Percentiles rank a stretch among this genome's conserved stretches.
phyloP scores from a whole-genome alignment of 2,888 invertebrate species.

The Scelioninae gen. 2 region DNA sequence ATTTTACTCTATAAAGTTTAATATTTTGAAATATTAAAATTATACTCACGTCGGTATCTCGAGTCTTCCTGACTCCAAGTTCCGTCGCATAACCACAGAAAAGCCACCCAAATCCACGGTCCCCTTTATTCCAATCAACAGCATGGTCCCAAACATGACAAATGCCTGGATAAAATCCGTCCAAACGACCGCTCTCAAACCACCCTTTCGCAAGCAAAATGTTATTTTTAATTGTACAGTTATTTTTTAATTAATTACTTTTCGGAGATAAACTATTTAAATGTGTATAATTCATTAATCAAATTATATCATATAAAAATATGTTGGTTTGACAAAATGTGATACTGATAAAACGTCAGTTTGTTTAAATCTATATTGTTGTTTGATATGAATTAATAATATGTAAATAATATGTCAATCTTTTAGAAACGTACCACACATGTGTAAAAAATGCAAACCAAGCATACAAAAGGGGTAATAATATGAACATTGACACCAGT shows the following conservation, averaged over 20 bases:
- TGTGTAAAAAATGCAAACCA: constrained; percentile 91
- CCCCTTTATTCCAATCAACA: constrained; percentile 84
- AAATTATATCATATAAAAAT: neutral
- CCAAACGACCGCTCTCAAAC: constrained; percentile 88
- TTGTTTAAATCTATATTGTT: no score
- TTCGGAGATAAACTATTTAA: no score
- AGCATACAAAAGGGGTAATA: constrained; percentile 88
- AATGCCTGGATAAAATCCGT: constrained; percentile 88
- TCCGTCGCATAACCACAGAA: constrained; percentile 80
- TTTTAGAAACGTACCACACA: constrained; percentile 79
- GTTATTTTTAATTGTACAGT: neutral
- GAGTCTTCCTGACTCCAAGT: constrained; percentile 82
- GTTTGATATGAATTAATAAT: constrained; percentile 8
- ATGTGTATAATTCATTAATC: neutral
- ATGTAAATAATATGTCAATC: constrained; percentile 9
- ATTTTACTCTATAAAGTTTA: constrained; percentile 17
- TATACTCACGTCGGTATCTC: constrained; percentile 83
- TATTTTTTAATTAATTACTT: no score
- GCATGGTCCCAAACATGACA: constrained; percentile 85
- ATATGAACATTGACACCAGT: constrained; percentile 89
- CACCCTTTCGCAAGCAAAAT: constrained; percentile 77
- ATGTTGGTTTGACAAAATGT: constrained; percentile 1
- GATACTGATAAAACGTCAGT: no score
- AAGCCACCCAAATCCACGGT: constrained; percentile 85
- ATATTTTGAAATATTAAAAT: neutral